Conservation (phyloP, 2,888 invertebrate species). For the Heteromyza rotundicornis region DNA sequence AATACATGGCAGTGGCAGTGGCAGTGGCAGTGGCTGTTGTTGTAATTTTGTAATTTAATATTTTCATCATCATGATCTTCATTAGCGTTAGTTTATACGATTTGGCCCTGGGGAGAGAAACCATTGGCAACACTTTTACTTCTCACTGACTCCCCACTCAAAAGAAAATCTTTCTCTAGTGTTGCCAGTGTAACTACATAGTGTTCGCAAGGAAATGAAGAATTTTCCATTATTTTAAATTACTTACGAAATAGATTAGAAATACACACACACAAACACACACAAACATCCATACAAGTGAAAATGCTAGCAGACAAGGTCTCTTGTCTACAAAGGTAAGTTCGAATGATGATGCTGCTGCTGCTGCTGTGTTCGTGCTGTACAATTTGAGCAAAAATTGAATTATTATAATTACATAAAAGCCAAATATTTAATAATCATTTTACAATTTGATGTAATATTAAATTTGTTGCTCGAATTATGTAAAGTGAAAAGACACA, state of each 20-base stretch:
- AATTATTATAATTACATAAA: slow-evolving; percentile 4
- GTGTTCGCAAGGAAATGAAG: too few species aligned
- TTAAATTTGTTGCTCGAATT: background rate
- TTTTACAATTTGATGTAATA: background rate
- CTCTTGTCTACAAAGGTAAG: too few species aligned
- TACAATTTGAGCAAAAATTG: background rate
- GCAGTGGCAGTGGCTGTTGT: background rate
- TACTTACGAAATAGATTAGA: background rate
- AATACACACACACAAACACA: background rate
- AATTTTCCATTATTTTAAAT: background rate
- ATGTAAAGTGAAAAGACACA: background rate
- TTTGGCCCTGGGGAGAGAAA: background rate
- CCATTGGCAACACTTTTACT: too few species aligned
- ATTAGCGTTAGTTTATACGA: background rate
- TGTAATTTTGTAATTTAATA: slow-evolving; percentile 6
- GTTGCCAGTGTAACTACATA: too few species aligned
- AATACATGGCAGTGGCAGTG: background rate
- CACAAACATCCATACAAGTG: background rate
- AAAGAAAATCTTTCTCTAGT: too few species aligned
- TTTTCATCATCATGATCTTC: background rate
- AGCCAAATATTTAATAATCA: background rate
- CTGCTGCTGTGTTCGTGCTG: background rate
- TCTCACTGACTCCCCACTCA: too few species aligned
- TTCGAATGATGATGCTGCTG: too few species aligned
- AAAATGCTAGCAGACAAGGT: too few species aligned